These are phyloP conservation scores for Carlito syrichta DNA, from an alignment of 2,113 vertebrate species.

Conservation along the genomic window DNA sequence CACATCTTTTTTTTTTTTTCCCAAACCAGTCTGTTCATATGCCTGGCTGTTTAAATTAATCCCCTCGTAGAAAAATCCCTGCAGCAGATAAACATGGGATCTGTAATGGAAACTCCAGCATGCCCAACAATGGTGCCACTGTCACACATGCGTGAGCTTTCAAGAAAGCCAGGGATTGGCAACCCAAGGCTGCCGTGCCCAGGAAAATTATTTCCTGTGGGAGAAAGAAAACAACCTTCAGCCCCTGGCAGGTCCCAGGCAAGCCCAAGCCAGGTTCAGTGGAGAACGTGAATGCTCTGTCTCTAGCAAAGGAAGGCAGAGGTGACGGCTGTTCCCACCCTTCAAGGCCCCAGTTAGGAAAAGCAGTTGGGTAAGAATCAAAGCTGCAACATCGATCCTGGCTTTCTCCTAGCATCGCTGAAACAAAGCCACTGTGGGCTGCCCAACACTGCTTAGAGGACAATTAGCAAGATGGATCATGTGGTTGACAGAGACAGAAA, in stretches of 20 bases:
- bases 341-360: not conserved
- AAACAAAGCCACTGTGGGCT: not conserved
- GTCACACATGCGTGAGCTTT: conserved; percentile 37
- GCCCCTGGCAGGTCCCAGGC: conserved; percentile 55
- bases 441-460: not conserved
- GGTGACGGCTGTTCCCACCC: not conserved
- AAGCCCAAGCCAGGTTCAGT: conserved; percentile 47
- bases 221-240: conserved; percentile 60
- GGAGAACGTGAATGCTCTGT: not conserved
- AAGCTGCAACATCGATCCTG: not conserved
- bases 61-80: conserved; percentile 4
- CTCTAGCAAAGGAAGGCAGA: not conserved
- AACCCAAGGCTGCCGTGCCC: conserved; percentile 31
- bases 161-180: conserved; percentile 42
- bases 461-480: conserved; percentile 27
- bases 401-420: not conserved
- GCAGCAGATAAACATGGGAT: conserved; percentile 33
- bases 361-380: not conserved
- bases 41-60: not conserved
- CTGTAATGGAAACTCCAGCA: conserved; percentile 39
- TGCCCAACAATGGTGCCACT: conserved; percentile 45
- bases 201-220: conserved; percentile 67
- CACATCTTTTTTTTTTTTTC: not conserved
- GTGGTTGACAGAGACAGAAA: not conserved
- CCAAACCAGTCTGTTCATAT: not conserved